Percentiles rank a stretch among this genome's conserved stretches.
Evolutionary conservation across 2,888 invertebrate genomes (phyloP).

Genomic region (Halocaridina rubra): DNA sequence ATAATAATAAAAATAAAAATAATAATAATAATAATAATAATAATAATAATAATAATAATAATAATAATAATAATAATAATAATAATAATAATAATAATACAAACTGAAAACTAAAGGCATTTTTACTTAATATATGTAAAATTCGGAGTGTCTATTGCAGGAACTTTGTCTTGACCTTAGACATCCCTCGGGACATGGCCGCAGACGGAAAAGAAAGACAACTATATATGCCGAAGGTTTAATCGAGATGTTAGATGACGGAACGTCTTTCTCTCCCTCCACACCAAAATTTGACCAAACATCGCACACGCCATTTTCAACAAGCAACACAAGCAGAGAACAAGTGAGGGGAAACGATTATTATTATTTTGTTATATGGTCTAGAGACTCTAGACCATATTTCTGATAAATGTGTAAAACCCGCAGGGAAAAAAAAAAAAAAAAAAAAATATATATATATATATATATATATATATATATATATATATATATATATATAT

Average conservation of each 20-base stretch:
- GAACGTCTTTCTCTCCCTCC: neutral
- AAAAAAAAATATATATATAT: neutral
- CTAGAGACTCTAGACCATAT: neutral
- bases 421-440: neutral
- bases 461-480: too few relatives aligned
- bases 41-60: too few relatives aligned
- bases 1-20: too few relatives aligned
- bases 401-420: neutral
- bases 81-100: too few relatives aligned
- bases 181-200: conserved; percentile 78
- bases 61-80: too few relatives aligned
- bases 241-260: conserved; percentile 5
- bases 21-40: too few relatives aligned
- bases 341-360: neutral
- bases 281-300: neutral
- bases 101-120: too few relatives aligned
- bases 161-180: conserved; percentile 87
- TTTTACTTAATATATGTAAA: too few relatives aligned
- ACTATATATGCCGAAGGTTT: conserved; percentile 17
- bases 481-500: too few relatives aligned
- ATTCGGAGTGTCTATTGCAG: too few relatives aligned
- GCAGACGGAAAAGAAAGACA: conserved; percentile 60
- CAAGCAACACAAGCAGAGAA: neutral
- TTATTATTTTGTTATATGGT: neutral
- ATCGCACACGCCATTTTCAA: neutral